These are phyloP conservation scores for Epinephelus lanceolatus DNA, from an alignment of 2,113 vertebrate genomes.

Conservation along the genomic window DNA sequence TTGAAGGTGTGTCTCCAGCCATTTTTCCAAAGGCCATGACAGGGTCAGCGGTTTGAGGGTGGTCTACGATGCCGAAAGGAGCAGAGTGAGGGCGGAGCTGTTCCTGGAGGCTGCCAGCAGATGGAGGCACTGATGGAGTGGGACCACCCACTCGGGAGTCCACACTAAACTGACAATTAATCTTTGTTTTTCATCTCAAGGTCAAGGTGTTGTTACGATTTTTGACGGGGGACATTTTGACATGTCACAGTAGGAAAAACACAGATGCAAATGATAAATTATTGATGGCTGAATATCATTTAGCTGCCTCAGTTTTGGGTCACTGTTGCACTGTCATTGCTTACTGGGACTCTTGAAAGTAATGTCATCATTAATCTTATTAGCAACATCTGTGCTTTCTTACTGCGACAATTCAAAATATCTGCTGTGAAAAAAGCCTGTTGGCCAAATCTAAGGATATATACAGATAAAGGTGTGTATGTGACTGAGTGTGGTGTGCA, in stretches of 20 bases:
- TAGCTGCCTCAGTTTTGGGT: not conserved
- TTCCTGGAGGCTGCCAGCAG: conserved; percentile 31
- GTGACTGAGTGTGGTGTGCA: not conserved
- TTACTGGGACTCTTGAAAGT: not conserved
- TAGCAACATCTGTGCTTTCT: not conserved
- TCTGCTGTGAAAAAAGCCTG: not conserved
- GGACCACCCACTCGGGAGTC: conserved; percentile 56
- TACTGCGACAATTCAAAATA: not conserved
- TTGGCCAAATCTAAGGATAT: not conserved
- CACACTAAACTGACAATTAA: conserved; percentile 14
- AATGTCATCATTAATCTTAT: not conserved
- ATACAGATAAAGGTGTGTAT: not conserved
- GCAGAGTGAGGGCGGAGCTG: conserved; percentile 31
- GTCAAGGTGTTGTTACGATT: not conserved
- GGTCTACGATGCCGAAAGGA: conserved; percentile 58
- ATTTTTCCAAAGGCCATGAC: conserved; percentile 67
- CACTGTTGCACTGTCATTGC: not conserved
- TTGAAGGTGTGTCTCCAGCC: conserved; percentile 34
- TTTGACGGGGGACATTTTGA: not conserved
- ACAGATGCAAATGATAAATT: not conserved
- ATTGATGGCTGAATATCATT: not conserved
- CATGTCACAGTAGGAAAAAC: not conserved
- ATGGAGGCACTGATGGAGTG: conserved; percentile 51
- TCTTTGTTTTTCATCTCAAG: conserved; percentile 15
- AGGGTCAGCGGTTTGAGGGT: conserved; percentile 74